Evolutionary conservation across 2,888 invertebrate genomes (phyloP).

Genomic region (Bellardia pandia): DNA sequence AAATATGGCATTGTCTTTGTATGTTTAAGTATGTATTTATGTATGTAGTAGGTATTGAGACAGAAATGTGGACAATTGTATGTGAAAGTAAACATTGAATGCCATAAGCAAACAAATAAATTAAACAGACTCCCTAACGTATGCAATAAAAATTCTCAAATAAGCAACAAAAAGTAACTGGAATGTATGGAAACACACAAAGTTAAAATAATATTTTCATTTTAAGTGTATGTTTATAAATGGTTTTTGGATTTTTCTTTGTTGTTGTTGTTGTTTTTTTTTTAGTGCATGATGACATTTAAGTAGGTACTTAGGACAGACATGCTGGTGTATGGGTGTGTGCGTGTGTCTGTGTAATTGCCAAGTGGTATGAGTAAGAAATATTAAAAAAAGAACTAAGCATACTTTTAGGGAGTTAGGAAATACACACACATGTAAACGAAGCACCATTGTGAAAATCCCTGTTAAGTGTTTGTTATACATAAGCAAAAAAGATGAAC

Average conservation of each 20-base stretch:
- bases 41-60: neutral
- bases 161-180: neutral
- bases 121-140: conserved; percentile 65
- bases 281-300: conserved; percentile 53
- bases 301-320: conserved; percentile 52
- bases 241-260: conserved; percentile 3
- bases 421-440: conserved; percentile 20
- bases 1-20: conserved; percentile 1
- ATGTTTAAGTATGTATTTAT: neutral
- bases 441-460: neutral
- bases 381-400: conserved; percentile 31
- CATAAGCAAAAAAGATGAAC: neutral
- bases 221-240: conserved; percentile 31
- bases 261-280: neutral
- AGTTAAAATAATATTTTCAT: conserved; percentile 53
- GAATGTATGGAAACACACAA: neutral
- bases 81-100: conserved; percentile 53
- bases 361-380: conserved; percentile 24
- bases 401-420: conserved; percentile 24
- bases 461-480: neutral
- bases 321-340: neutral
- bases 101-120: conserved; percentile 69
- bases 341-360: conserved; percentile 9
- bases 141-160: conserved; percentile 66
- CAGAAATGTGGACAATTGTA: conserved; percentile 3